phyloP scores from a whole-genome alignment of 2,888 invertebrate species.

The Rhagonycha fulva region DNA sequence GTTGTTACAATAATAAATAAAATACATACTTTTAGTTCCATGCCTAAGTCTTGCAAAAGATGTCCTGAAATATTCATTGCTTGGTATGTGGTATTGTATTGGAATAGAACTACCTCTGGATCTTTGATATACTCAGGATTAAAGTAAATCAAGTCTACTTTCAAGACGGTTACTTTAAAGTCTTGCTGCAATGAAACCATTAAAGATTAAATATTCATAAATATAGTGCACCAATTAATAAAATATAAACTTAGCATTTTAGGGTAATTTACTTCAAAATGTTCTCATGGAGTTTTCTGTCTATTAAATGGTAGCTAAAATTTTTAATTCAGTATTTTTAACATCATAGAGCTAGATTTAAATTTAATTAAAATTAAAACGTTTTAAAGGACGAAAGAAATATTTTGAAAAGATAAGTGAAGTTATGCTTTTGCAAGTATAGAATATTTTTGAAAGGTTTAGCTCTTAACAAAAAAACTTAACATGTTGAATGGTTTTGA shows the following conservation, averaged over 20 bases:
- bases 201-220: background rate
- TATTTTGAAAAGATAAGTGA: background rate
- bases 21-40: conserved; percentile 13
- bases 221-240: background rate
- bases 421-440: background rate
- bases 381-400: background rate
- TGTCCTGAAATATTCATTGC: conserved; percentile 16
- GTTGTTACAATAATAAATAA: background rate
- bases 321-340: background rate
- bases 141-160: conserved; percentile 13
- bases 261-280: background rate
- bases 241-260: background rate
- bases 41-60: conserved; percentile 18
- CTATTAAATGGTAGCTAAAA: background rate
- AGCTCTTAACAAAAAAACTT: background rate
- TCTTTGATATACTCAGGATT: conserved; percentile 16
- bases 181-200: conserved; percentile 8
- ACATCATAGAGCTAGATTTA: background rate
- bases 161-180: conserved; percentile 10
- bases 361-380: background rate
- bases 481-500: background rate
- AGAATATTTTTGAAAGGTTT: background rate
- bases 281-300: background rate
- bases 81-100: conserved; percentile 20
- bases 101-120: conserved; percentile 1